phyloP scores from a whole-genome alignment of 2,797 vertebrate species.

The Hoplostethus atlanticus region DNA sequence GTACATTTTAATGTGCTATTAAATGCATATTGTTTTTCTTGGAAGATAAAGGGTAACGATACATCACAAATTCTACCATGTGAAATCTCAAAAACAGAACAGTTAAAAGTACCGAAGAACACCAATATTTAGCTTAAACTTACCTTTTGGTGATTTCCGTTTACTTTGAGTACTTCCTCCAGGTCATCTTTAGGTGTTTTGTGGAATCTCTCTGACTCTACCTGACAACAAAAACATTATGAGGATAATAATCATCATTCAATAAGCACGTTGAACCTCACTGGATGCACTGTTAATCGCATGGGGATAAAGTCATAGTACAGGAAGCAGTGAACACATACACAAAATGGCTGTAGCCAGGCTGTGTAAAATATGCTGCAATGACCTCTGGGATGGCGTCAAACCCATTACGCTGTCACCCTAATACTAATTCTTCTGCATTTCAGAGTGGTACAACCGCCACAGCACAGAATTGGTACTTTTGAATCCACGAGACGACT shows the following conservation, averaged over 20 bases:
- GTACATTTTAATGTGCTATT: too few relatives aligned
- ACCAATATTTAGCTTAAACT: constrained; percentile 42
- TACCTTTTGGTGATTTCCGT: constrained; percentile 89
- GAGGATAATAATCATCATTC: neutral
- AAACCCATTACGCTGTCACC: constrained; percentile 4
- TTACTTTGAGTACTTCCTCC: constrained; percentile 86
- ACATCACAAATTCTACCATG: too few relatives aligned
- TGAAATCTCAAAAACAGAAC: too few relatives aligned
- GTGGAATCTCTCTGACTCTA: constrained; percentile 87
- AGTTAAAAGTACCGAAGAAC: neutral
- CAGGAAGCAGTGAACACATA: constrained; percentile 12
- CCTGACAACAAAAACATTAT: constrained; percentile 75
- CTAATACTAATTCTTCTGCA: neutral
- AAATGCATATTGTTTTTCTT: too few relatives aligned
- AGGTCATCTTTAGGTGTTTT: constrained; percentile 90
- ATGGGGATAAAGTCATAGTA: neutral
- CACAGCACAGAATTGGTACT: constrained; percentile 3
- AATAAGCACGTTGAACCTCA: neutral
- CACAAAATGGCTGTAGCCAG: neutral
- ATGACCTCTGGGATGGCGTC: constrained; percentile 9
- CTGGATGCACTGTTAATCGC: neutral
- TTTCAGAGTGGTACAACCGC: neutral
- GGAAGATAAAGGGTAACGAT: too few relatives aligned
- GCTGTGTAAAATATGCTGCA: neutral
- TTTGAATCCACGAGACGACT: neutral